Base-by-base conservation (phyloP, 2,888 invertebrate species). In the Ephialtes manifestator region DNA sequence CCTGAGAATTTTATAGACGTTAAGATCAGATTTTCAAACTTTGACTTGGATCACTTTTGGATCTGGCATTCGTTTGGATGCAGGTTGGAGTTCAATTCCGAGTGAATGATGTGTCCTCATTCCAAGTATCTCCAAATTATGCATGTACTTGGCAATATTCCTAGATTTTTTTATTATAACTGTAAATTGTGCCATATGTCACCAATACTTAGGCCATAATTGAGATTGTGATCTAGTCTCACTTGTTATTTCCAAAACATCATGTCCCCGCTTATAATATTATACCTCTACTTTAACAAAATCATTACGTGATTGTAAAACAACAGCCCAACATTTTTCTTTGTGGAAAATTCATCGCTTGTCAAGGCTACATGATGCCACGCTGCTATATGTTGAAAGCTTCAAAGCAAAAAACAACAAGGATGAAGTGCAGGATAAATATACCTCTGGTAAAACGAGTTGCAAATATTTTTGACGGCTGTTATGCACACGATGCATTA, bases 401-500 rank as follows among this genome's bases (percentile, higher is more conserved):
- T 58, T 13, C 3, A 13, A 4, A 39, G 13, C 20, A 46, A 13
- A 31, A 31, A 20, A 53, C 13, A 43, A 31, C 28, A 24, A 53
- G 43, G 48, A 24, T 67, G 35, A 55, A 20, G 35, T 79, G 5
- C 24, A 28, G n/a, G 39, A 80, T 20, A 11, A 24, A 39, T 10
- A 63, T 1, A 48, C 13, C 18, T 39, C 20, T 20, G 58, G 20
- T 18, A 28, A 60, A 65, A 70, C 63, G 71, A 76, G 70, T 55
- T 74, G 71, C 65, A 76, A 80, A 84, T 80, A 80, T 80, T 80
- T 80, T 65, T 28, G 31, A 58, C 39, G 63, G 31, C 28, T 48
- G n/a, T 18, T 71, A 39, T 70, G 60, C 18, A 60, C 18, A 18
- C 43, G 31, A 68, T n/a, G 78, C 68, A 28, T 78, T 35, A 76